Conservation (phyloP, 2,888 invertebrate species). For the Andricus quercusramuli region DNA sequence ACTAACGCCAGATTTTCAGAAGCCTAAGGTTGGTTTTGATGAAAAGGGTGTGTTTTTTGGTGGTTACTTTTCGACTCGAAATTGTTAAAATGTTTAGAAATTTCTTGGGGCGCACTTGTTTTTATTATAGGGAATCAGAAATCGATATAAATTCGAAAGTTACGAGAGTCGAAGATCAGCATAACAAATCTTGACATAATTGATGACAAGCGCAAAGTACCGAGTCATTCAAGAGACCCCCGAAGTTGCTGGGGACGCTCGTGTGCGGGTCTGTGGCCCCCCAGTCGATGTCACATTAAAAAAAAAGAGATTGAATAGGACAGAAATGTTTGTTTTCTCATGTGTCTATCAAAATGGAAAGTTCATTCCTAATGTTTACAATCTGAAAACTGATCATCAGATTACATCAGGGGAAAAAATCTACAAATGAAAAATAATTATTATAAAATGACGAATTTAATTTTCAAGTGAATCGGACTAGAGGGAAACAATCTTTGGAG, state of each 20-base stretch:
- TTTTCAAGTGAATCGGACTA: too few relatives aligned
- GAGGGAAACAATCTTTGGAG: too few relatives aligned
- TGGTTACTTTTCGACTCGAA: background rate
- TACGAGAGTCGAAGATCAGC: conserved; percentile 29
- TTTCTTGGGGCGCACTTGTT: background rate
- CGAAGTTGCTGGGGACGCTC: conserved; percentile 9
- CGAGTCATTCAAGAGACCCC: conserved; percentile 32
- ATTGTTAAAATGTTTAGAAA: background rate
- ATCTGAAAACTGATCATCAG: too few relatives aligned
- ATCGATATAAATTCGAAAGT: conserved; percentile 23
- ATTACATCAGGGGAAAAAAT: too few relatives aligned
- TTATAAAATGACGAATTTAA: too few relatives aligned
- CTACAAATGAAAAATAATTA: too few relatives aligned
- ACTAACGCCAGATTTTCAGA: background rate
- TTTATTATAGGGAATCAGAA: background rate
- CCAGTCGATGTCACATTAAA: conserved; percentile 1
- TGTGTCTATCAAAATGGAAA: too few relatives aligned
- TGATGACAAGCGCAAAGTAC: conserved; percentile 39
- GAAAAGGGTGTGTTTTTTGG: background rate
- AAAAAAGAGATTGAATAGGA: background rate
- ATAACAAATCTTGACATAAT: conserved; percentile 39
- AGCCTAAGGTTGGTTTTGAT: background rate
- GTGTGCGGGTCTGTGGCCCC: conserved; percentile 5
- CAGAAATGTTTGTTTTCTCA: background rate
- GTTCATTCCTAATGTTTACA: too few relatives aligned